These are phyloP conservation scores for Hetaerina titia DNA, from an alignment of 2,888 invertebrate species.

Conservation along the genomic window DNA sequence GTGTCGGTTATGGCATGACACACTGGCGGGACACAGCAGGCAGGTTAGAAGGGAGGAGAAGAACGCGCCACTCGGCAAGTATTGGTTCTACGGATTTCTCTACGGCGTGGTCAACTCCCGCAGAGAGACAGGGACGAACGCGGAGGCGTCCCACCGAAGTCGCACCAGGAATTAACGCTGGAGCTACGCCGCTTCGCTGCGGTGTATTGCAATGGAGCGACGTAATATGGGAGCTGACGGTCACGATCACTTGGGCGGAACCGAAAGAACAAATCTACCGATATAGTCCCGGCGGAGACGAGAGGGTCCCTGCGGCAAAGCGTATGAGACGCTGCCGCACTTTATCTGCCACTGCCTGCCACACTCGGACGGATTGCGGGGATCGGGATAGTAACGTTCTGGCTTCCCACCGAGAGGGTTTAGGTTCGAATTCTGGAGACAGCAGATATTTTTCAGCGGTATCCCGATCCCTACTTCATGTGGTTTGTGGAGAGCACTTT, in stretches of 20 bases:
- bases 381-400: no score
- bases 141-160: slow-evolving; percentile 70
- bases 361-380: no score
- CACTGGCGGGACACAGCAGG: not conserved
- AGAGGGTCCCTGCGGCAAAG: no score
- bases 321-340: no score
- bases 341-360: no score
- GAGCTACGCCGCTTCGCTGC: slow-evolving; percentile 68
- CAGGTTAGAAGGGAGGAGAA: not conserved
- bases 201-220: slow-evolving; percentile 71
- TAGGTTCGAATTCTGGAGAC: no score
- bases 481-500: no score
- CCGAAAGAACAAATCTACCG: no score
- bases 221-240: slow-evolving; percentile 66
- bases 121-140: not conserved
- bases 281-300: no score
- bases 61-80: not conserved
- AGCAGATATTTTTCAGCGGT: no score
- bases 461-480: no score
- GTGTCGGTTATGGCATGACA: not conserved
- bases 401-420: no score
- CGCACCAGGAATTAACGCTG: slow-evolving; percentile 71
- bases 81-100: not conserved
- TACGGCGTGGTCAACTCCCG: not conserved
- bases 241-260: slow-evolving; percentile 45